Evolutionary conservation across 1,140 invertebrate genomes (phyloP), one percentile per base, ranked within the genome.

Genomic region (Panagrolaimus sp.): DNA sequence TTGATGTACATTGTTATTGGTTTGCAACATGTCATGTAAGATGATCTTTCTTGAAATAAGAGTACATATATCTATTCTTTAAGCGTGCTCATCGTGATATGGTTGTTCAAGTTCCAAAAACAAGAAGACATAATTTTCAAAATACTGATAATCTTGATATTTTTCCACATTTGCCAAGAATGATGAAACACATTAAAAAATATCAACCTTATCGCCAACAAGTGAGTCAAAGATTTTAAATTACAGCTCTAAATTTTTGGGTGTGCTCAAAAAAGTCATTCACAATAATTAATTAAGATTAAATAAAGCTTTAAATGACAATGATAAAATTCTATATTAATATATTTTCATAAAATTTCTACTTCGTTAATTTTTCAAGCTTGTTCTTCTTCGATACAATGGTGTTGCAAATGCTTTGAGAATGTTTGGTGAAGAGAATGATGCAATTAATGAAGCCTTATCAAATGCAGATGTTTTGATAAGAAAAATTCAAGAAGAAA

Each of bases 1-100:
- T 81, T 43, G 79, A 82, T 65, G 80, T 82, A 46, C 76, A 83
- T 55, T 82, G 80, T 65, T 83, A 83, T 70, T 82, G 76, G 74
- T 82, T 83, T 66, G 67, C 73, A n/a, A 74, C 71, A 46, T 82
- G 80, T 52, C 82, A 82, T 73, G 80, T 83, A 70, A 68, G 73
- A 67, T 55, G 52, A 12, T 58, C 1, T 24, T 12, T 58, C 28
- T 58, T 58, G 21, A 28, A 26, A 58, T 58, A 12, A 24, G 10
- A 17, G 52, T 58, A 58, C 15, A 58, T 14, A 52, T 52, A 12
- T 28, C 21, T 63, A 6, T 38, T 9, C 15, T 67, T 78, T 69
- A 46, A 82, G 80, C 55, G 74, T 17, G 63, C 82, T 1, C 73
- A 80, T 44, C 74, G 70, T 10, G 80, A 82, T 63, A 62, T 82